phyloP scores from a whole-genome alignment of 1,140 invertebrate genomes.

The Drosophila ironensis region DNA sequence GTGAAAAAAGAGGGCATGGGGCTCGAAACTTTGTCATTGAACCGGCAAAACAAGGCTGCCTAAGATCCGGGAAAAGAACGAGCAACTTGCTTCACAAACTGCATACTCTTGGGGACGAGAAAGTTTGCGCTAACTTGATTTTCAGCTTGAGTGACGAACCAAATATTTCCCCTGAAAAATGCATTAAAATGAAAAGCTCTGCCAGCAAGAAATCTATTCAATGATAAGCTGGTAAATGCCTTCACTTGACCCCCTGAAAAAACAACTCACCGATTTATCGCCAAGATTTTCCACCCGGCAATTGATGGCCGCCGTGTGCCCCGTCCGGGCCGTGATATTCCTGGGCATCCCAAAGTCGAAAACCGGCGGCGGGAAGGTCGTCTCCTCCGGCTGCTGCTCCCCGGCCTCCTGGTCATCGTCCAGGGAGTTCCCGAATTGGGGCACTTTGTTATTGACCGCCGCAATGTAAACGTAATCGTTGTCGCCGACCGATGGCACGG shows the following conservation, averaged over 20 bases:
- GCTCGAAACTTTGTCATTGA: conserved; percentile 48
- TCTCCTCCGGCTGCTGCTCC: conserved; percentile 48
- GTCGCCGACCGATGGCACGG: conserved; percentile 32
- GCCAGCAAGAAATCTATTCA: conserved; percentile 14
- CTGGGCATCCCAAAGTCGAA: conserved; percentile 90
- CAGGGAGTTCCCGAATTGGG: conserved; percentile 55
- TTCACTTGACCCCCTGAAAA: conserved; percentile 33
- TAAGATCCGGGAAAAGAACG: conserved; percentile 30
- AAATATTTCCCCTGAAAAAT: conserved; percentile 66
- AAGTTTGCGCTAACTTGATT: conserved; percentile 67
- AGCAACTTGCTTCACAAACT: conserved; percentile 34
- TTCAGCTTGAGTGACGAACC: conserved; percentile 67
- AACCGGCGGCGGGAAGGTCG: conserved; percentile 84
- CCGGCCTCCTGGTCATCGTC: conserved; percentile 45
- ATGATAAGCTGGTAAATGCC: conserved; percentile 41
- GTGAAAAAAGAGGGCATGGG: conserved; percentile 25
- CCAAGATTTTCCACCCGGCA: conserved; percentile 91
- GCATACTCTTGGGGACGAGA: conserved; percentile 21
- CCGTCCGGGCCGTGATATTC: conserved; percentile 91
- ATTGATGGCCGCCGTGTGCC: conserved; percentile 92
- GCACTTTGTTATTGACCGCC: conserved; percentile 50
- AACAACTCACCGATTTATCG: conserved; percentile 91
- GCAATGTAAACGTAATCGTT: conserved; percentile 69
- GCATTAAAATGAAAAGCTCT: conserved; percentile 48
- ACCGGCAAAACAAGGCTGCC: conserved; percentile 50